Evolutionary conservation across 2,797 vertebrate species (phyloP), one percentile per base, ranked within the genome.

Genomic region (Pangasius larnaudii): DNA sequence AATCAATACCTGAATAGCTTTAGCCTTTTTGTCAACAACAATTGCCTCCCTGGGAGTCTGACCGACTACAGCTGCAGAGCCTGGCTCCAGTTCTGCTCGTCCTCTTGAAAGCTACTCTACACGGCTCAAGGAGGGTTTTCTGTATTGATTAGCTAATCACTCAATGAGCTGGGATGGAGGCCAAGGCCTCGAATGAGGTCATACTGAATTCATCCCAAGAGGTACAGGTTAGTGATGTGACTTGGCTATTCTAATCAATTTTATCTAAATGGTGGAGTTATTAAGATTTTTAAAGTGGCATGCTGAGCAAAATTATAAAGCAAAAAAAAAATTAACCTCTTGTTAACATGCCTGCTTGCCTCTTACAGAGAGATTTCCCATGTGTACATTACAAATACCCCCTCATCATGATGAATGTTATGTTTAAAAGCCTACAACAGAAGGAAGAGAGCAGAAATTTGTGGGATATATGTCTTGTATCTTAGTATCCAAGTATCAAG

Each of bases 1-100:
- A 88, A 91, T 91, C 90, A 80, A 92, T 92, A 91, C 82, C 80
- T 86, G 77, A 85, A 89, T 83, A 85, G 85, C 74, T 87, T 84
- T 69, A 90, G 89, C 85, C 19, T 88, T 86, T 79, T 86, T 75
- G 87, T 90, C 86, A 79, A 87, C 85, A 87, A 71, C 33, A 88
- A 84, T 63, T 61, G 79, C 83, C 81, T 83, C 88, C 86, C 36
- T n/a, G 83, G 84, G 77, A 88, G 86, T 42, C 82, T 80, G 86
- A 85, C 39, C 74, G 85, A 85, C 42, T 80, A 80, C 85, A 86
- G 79, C 85, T 89, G 85, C 59, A 86, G 85, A 67, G 80, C 30
- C 63, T 87, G 85, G 86, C 85, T 87, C 82, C 79, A 61, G 46
- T 63, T 63, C 81, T 88, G 36, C 53, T 53, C 30, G 63, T 89